Conservation (phyloP, 2,888 invertebrate species). For the Syrista parreyssii region DNA sequence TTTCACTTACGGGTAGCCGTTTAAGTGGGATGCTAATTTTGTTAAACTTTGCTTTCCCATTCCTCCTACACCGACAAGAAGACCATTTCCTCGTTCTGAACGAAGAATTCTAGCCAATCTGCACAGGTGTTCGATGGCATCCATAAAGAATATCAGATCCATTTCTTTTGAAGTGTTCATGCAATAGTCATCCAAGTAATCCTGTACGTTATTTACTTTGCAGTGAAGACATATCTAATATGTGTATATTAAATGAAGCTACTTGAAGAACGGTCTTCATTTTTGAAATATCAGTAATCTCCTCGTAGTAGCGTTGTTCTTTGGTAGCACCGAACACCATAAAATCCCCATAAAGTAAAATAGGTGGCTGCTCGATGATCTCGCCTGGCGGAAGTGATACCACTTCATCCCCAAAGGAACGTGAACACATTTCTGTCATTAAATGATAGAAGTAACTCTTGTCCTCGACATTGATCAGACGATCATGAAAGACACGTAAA, state of each 20-base stretch:
- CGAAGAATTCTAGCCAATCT: slow-evolving; percentile 85
- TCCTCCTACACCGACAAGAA: slow-evolving; percentile 90
- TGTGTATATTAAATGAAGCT: slow-evolving; percentile 19
- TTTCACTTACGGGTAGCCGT: slow-evolving; percentile 77
- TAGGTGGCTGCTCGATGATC: slow-evolving; percentile 73
- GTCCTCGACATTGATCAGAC: slow-evolving; percentile 85
- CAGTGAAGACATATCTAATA: background rate
- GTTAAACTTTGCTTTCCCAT: slow-evolving; percentile 92
- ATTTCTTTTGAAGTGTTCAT: slow-evolving; percentile 81
- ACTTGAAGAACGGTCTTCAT: slow-evolving; percentile 78
- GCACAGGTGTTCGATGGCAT: slow-evolving; percentile 90
- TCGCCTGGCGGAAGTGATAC: slow-evolving; percentile 69
- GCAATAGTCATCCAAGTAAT: slow-evolving; percentile 89
- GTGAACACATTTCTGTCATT: slow-evolving; percentile 75
- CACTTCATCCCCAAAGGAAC: slow-evolving; percentile 73
- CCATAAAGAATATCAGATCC: slow-evolving; percentile 88
- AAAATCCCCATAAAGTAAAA: slow-evolving; percentile 88
- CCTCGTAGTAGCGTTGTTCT: slow-evolving; percentile 83
- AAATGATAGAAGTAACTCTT: slow-evolving; percentile 82
- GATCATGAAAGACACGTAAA: slow-evolving; percentile 90
- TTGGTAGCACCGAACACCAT: slow-evolving; percentile 79
- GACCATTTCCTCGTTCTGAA: slow-evolving; percentile 87
- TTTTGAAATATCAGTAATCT: slow-evolving; percentile 80
- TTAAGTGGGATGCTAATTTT: slow-evolving; percentile 84
- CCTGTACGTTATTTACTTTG: slow-evolving; percentile 64